phyloP scores from a whole-genome alignment of 2,113 vertebrate genomes.

The Isurus oxyrinchus region DNA sequence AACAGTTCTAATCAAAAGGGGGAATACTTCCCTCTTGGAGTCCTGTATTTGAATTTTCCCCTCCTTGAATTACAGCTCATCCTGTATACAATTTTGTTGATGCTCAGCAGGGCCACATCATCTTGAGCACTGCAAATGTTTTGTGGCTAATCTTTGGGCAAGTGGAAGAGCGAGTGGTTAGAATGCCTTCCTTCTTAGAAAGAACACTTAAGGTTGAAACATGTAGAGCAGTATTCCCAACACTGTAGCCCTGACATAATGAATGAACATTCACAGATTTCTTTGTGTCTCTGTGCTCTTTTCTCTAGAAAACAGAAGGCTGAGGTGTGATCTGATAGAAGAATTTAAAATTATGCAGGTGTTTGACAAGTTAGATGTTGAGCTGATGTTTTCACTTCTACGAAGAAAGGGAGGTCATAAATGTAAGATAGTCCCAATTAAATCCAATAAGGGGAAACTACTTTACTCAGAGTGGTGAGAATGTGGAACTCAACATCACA shows the following conservation, averaged over 20 bases:
- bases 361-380: background rate
- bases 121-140: background rate
- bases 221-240: background rate
- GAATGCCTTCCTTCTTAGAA: background rate
- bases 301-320: background rate
- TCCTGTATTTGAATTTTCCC: background rate
- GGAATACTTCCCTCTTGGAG: background rate
- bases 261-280: too few species aligned
- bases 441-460: background rate
- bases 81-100: background rate
- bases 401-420: background rate
- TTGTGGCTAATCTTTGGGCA: background rate
- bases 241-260: background rate
- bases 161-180: background rate
- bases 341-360: background rate
- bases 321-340: background rate
- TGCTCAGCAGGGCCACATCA: background rate
- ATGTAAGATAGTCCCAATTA: background rate
- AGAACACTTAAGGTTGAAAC: background rate
- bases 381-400: background rate
- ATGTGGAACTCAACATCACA: background rate
- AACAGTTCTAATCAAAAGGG: background rate
- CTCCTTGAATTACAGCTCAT: background rate
- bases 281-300: too few species aligned
- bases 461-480: background rate